phyloP scores from a whole-genome alignment of 2,888 invertebrate species.

The Sinodicranocentrus sp. region DNA sequence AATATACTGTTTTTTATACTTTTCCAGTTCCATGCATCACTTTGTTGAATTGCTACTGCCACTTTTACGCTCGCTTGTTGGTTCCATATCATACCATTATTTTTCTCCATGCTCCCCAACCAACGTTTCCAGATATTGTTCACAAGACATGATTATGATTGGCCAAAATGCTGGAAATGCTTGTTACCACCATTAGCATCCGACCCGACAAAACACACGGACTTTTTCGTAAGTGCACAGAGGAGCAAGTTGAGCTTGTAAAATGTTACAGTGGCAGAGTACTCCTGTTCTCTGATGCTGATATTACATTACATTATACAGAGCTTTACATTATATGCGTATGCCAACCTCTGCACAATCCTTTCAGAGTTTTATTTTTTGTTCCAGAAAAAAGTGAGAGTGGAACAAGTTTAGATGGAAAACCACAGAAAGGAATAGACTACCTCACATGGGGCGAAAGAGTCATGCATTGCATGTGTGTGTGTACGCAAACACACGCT shows the following conservation, averaged over 20 bases:
- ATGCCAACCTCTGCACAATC: too few relatives aligned
- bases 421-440: conserved; percentile 57
- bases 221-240: conserved; percentile 45
- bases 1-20: neutral
- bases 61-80: conserved; percentile 1
- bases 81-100: conserved; percentile 44
- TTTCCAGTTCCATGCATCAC: conserved; percentile 63
- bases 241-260: neutral
- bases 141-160: conserved; percentile 77
- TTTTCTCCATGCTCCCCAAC: conserved; percentile 64
- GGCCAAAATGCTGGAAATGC: conserved; percentile 76
- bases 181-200: conserved; percentile 77
- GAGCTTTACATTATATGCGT: too few relatives aligned
- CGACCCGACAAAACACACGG: conserved; percentile 74
- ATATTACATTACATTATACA: too few relatives aligned
- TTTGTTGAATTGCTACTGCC: conserved; percentile 56
- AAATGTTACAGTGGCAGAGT: neutral
- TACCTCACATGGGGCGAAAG: too few relatives aligned
- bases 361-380: too few relatives aligned
- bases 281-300: too few relatives aligned
- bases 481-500: neutral
- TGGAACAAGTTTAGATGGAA: conserved; percentile 23
- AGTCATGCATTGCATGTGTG: neutral
- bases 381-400: neutral
- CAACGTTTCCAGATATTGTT: conserved; percentile 74